These are phyloP conservation scores for Cantharis rufa DNA, from an alignment of 2,888 invertebrate species.

Conservation along the genomic window DNA sequence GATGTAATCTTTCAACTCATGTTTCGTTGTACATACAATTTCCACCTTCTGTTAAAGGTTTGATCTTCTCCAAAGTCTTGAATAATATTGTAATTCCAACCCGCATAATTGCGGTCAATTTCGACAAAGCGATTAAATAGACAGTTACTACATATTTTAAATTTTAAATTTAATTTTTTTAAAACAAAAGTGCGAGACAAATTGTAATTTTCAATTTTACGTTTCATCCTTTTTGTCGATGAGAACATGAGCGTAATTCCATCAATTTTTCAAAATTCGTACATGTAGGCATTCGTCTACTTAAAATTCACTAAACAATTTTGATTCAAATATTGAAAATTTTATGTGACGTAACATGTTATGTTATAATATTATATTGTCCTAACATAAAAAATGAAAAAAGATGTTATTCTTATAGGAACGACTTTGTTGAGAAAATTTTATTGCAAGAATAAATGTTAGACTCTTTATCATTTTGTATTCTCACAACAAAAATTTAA, in stretches of 20 bases:
- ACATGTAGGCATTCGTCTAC: too few species aligned
- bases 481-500: neutral
- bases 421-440: neutral
- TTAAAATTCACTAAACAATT: neutral
- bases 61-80: neutral
- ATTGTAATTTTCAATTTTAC: neutral
- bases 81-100: neutral
- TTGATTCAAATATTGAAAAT: neutral
- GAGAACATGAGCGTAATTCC: neutral
- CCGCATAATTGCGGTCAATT: neutral
- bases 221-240: neutral
- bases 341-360: neutral
- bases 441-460: neutral
- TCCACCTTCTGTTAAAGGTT: neutral
- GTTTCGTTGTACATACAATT: neutral
- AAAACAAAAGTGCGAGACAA: neutral
- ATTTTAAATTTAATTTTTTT: neutral
- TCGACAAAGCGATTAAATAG: neutral
- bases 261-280: neutral
- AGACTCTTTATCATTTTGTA: neutral
- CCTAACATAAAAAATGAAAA: neutral
- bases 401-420: neutral
- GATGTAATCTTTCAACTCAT: neutral
- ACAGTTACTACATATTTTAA: neutral
- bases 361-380: neutral